These are phyloP conservation scores for Petrolisthes cinctipes DNA, from an alignment of 2,888 invertebrate genomes.

Conservation along the genomic window DNA sequence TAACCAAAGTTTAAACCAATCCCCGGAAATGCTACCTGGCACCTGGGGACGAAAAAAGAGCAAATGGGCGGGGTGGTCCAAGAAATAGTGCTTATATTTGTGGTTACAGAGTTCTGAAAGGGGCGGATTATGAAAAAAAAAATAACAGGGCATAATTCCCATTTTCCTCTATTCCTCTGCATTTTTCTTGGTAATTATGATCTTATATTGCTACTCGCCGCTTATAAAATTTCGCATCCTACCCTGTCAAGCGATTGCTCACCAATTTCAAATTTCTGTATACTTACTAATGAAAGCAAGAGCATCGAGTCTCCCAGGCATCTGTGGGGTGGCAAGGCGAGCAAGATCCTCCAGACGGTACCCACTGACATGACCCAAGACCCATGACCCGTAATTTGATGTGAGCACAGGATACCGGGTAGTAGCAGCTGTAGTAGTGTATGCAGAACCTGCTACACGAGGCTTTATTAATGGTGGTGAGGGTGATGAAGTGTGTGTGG, in stretches of 20 bases:
- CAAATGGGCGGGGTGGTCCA: too few species aligned
- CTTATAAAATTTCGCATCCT: too few species aligned
- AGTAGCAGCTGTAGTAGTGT: background rate
- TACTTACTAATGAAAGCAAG: constrained; percentile 2
- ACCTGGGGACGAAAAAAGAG: too few species aligned
- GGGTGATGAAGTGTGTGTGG: background rate
- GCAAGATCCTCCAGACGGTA: constrained; percentile 18
- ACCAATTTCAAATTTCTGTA: background rate
- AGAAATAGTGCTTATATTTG: too few species aligned
- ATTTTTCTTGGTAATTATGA: too few species aligned
- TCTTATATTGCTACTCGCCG: too few species aligned
- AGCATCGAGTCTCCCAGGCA: background rate
- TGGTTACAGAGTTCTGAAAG: background rate
- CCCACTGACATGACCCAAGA: constrained; percentile 14
- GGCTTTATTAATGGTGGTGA: constrained; percentile 3
- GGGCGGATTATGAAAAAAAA: background rate
- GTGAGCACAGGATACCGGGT: too few species aligned
- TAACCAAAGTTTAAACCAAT: too few species aligned
- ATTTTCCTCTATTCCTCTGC: too few species aligned
- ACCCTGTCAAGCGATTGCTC: background rate
- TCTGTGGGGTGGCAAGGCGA: background rate
- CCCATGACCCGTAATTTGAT: constrained; percentile 15
- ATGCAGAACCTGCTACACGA: background rate
- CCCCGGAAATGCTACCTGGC: too few species aligned
- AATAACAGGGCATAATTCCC: background rate